A percentile compares a stretch with the other conserved stretches of the same genome.
Evolutionary conservation across 2,797 vertebrate genomes (phyloP).

Genomic region (Anguilla megastoma): DNA sequence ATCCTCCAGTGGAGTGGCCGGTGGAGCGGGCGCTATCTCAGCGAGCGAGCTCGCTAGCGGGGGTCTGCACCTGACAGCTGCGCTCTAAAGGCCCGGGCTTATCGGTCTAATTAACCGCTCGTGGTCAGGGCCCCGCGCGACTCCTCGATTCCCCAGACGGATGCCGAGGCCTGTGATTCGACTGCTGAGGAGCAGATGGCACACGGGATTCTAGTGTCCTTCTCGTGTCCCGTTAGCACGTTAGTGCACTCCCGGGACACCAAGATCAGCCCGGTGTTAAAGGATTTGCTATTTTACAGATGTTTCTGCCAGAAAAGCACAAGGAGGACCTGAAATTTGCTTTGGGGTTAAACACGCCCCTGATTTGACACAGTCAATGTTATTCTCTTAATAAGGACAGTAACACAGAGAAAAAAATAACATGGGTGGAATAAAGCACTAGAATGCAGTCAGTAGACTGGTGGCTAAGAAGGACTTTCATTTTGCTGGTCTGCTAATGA

Average conservation of each 20-base stretch:
- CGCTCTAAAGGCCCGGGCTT: conserved; percentile 70
- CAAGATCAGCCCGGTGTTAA: neutral
- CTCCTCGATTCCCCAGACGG: conserved; percentile 62
- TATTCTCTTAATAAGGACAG: neutral
- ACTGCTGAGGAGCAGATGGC: conserved; percentile 82
- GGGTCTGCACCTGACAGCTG: conserved; percentile 81
- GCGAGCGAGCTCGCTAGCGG: conserved; percentile 30
- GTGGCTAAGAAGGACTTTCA: conserved; percentile 8
- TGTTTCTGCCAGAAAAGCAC: neutral
- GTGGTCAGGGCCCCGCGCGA: conserved; percentile 65
- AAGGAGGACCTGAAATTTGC: neutral
- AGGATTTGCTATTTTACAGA: conserved; percentile 17
- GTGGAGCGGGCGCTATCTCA: conserved; percentile 63
- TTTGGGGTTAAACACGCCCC: neutral
- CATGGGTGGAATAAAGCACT: neutral
- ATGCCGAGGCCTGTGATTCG: conserved; percentile 69
- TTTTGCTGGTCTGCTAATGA: neutral
- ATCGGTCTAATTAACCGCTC: conserved; percentile 80
- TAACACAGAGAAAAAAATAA: neutral
- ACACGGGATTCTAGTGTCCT: conserved; percentile 48
- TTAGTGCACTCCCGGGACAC: neutral
- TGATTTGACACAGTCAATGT: neutral
- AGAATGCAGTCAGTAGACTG: neutral
- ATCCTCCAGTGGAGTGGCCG: conserved; percentile 45
- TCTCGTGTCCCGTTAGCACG: conserved; percentile 43